Percentiles rank a stretch among this genome's conserved stretches.
Conservation (phyloP, 2,113 vertebrate species). For the Alligator sinensis region DNA sequence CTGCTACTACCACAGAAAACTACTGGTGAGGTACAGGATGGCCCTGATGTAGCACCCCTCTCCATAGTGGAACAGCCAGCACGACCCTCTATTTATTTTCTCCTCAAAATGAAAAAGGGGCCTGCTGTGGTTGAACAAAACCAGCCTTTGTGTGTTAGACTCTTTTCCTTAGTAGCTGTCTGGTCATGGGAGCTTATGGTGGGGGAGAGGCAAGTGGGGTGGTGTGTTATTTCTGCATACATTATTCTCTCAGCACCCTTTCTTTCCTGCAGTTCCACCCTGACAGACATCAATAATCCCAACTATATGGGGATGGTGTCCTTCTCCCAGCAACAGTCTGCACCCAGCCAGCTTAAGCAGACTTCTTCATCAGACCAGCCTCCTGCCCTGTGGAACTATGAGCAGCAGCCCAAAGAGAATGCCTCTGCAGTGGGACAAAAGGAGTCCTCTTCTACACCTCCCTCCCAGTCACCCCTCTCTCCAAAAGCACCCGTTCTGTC, state of each 20-base stretch:
- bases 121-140: neutral
- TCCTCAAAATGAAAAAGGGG: neutral
- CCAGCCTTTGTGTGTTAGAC: neutral
- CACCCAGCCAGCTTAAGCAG: constrained; percentile 75
- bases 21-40: neutral
- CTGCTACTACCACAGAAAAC: neutral
- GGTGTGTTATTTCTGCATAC: neutral
- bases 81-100: neutral
- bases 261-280: constrained; percentile 22
- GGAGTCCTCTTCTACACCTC: constrained; percentile 78
- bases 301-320: constrained; percentile 85
- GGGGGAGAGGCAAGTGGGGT: neutral
- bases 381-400: constrained; percentile 83
- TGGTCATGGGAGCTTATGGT: neutral
- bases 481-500: constrained; percentile 80
- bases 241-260: constrained; percentile 59
- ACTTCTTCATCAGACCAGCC: constrained; percentile 78
- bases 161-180: constrained; percentile 5
- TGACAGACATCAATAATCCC: constrained; percentile 88
- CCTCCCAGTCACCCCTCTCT: constrained; percentile 74
- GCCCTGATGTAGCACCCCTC: neutral
- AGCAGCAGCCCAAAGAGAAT: constrained; percentile 78
- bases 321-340: constrained; percentile 57
- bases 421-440: constrained; percentile 60
- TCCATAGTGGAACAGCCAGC: neutral